Base-by-base conservation (phyloP, 1,140 invertebrate genomes). In the Drosophila busckii region DNA sequence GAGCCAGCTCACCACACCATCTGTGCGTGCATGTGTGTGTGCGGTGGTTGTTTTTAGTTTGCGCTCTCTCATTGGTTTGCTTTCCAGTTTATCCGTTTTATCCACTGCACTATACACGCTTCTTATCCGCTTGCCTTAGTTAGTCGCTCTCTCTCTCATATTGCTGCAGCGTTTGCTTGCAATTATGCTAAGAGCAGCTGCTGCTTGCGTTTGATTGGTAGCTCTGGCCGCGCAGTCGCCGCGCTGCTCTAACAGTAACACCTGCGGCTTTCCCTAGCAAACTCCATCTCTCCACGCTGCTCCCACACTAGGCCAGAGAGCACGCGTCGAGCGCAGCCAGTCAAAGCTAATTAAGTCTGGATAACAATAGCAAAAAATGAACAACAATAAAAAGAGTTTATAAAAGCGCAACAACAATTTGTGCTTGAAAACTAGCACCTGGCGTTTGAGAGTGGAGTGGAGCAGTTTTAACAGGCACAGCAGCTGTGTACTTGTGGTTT, bases 301-400 rank as follows among this genome's bases (percentile, higher is more conserved):
- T 23, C 8, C 8, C 22, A 22, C 16, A 13, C 8, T 29, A 12
- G 20, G 2, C 2, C 17, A 17, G 12, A 19, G 23, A 8, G 46
- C 58, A 61, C 49, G 50, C 56, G 50, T 54, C 40, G 28, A 19
- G 1, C 7, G 44, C 52, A 49, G 53, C 45, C 68, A 60, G 71
- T 53, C 67, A 71, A 80, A 78, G 73, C 64, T 80, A 80, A 82
- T 80, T 80, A 80, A 82, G 73, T 80, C 45, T 44, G 32, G n/a
- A 13, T 26, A 44, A 55, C 26, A 56, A 40, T 50, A 23, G 62
- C 31, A 32, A 28, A 32, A 55, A 71, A 70, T 54, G 60, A 66
- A 66, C 40, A 41, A 34, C 12, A 35, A 16, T 26, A 25, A 52
- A 42, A 60, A 44, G 37, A 31, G 49, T 38, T n/a, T n/a, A n/a